phyloP scores from a whole-genome alignment of 1,140 invertebrate genomes.

The Chionoecetes opilio region DNA sequence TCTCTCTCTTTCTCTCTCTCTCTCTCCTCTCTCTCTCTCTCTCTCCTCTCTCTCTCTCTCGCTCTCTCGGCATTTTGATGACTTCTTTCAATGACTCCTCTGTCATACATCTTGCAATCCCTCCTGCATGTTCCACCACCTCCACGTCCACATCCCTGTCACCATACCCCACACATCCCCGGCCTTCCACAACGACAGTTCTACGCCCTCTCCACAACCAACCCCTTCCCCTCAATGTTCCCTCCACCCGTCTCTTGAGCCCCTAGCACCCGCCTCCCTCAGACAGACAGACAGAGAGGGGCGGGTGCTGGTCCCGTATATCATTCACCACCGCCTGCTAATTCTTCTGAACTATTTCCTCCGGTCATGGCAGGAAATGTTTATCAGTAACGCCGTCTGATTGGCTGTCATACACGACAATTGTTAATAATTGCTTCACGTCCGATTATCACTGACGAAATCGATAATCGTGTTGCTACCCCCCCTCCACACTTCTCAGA shows the following conservation, averaged over 20 bases:
- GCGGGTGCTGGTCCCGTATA: conserved; percentile 15
- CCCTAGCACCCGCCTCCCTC: background rate
- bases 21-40: too few species aligned
- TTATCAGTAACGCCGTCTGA: conserved; percentile 50
- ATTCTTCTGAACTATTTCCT: conserved; percentile 69
- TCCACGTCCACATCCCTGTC: too few species aligned
- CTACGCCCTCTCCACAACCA: too few species aligned
- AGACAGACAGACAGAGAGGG: background rate
- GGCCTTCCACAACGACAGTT: too few species aligned
- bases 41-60: too few species aligned
- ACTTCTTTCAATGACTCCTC: too few species aligned
- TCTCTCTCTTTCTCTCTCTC: too few species aligned
- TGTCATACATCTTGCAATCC: too few species aligned
- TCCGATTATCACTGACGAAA: conserved; percentile 61
- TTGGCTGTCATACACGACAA: conserved; percentile 60
- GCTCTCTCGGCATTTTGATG: too few species aligned
- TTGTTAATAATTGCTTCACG: conserved; percentile 63
- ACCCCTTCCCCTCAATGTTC: background rate
- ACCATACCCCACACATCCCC: too few species aligned
- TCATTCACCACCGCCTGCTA: conserved; percentile 58
- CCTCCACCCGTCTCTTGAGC: background rate
- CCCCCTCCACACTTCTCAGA: background rate
- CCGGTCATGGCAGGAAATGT: conserved; percentile 58
- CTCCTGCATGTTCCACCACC: too few species aligned
- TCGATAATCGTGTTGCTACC: conserved; percentile 55